A percentile compares a stretch with the other conserved stretches of the same genome.
phyloP scores from a whole-genome alignment of 2,797 vertebrate genomes.

The Gastrophryne carolinensis region DNA sequence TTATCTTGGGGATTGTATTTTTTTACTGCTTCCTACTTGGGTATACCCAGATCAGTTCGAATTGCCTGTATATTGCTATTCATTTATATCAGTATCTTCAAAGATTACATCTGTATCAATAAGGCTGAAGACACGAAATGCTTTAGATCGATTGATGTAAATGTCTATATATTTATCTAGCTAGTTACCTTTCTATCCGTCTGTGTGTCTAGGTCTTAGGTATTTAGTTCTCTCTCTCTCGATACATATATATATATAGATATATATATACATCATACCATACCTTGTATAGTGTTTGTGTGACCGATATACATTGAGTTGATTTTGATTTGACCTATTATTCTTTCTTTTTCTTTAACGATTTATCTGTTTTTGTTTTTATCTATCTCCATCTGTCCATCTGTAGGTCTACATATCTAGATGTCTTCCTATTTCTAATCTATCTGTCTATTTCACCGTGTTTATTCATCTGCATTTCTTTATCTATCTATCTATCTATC shows the following conservation, averaged over 20 bases:
- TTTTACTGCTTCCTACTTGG: no score
- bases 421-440: not conserved
- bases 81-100: no score
- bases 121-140: no score
- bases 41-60: no score
- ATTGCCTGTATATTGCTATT: no score
- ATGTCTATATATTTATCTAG: not conserved
- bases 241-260: not conserved
- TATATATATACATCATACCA: not conserved
- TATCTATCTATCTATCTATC: not conserved
- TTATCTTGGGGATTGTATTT: no score
- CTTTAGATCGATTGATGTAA: no score
- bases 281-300: not conserved
- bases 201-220: not conserved
- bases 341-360: not conserved
- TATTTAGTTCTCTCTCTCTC: not conserved
- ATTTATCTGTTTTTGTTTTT: conserved; percentile 2
- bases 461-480: not conserved
- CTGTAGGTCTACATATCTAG: not conserved
- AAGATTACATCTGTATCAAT: no score
- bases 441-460: not conserved
- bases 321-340: not conserved
- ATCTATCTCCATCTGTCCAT: not conserved
- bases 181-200: not conserved
- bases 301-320: no score